Percentiles rank a stretch among this genome's conserved stretches.
These are phyloP conservation scores for Apomyelois bistriatella DNA, from an alignment of 2,888 invertebrate genomes.

Conservation along the genomic window DNA sequence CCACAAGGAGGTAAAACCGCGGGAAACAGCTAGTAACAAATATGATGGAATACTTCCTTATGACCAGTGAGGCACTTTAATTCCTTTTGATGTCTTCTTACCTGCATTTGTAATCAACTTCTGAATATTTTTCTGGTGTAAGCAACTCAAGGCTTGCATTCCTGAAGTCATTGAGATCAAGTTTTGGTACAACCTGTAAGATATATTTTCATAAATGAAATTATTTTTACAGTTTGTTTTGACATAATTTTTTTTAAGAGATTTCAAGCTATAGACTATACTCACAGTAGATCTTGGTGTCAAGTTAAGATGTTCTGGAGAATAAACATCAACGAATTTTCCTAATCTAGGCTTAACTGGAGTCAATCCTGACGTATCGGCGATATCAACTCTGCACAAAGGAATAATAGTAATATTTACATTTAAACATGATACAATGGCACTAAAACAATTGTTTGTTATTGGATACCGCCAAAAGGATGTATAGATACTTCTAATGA, in stretches of 20 bases:
- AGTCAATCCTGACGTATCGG: conserved; percentile 45
- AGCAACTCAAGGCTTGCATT: conserved; percentile 50
- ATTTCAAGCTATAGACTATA: conserved; percentile 17
- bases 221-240: not conserved
- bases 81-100: conserved; percentile 26
- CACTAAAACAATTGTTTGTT: conserved; percentile 16
- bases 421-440: conserved; percentile 21
- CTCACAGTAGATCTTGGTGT: conserved; percentile 69
- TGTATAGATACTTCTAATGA: conserved; percentile 57
- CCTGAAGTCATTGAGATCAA: conserved; percentile 36
- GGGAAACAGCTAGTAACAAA: too few species aligned
- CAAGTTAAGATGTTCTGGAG: conserved; percentile 71
- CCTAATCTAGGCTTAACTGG: conserved; percentile 65
- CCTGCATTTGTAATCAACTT: conserved; percentile 61
- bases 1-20: too few species aligned
- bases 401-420: not conserved
- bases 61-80: not conserved
- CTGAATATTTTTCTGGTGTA: conserved; percentile 52
- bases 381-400: conserved; percentile 29
- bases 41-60: too few species aligned
- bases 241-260: too few species aligned
- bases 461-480: conserved; percentile 41
- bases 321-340: conserved; percentile 68
- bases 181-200: conserved; percentile 41
- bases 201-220: not conserved